Conservation (phyloP, 2,888 invertebrate genomes). For the Drosophila neutralis region DNA sequence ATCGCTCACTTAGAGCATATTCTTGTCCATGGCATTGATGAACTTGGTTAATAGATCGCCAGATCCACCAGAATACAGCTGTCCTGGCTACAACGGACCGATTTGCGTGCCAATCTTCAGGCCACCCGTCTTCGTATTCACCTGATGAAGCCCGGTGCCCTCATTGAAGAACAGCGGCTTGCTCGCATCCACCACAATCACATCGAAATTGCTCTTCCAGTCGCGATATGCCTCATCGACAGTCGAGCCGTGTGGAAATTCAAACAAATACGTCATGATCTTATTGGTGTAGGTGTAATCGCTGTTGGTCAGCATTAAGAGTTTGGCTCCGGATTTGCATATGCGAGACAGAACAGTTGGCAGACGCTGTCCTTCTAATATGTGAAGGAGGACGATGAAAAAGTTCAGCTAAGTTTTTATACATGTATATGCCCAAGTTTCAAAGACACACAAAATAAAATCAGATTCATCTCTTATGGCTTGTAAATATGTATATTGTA, state of each 20-base stretch:
- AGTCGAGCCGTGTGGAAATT: constrained; percentile 92
- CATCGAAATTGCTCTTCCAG: constrained; percentile 86
- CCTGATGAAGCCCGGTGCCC: constrained; percentile 95
- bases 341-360: no score
- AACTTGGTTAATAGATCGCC: constrained; percentile 96
- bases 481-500: no score
- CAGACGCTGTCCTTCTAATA: no score
- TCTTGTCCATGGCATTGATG: constrained; percentile 98
- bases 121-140: constrained; percentile 95
- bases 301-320: constrained; percentile 97
- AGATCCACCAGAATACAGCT: constrained; percentile 89
- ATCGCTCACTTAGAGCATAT: constrained; percentile 98
- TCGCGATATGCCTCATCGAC: constrained; percentile 90
- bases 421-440: no score
- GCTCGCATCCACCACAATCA: constrained; percentile 88
- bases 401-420: no score
- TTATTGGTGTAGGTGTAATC: constrained; percentile 97
- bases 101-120: constrained; percentile 96
- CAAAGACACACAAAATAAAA: no score
- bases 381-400: no score
- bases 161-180: constrained; percentile 99
- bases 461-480: no score
- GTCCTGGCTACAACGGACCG: constrained; percentile 92
- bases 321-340: no score
- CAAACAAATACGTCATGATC: constrained; percentile 97